Percentiles rank a stretch among this genome's conserved stretches.
Evolutionary conservation across 2,888 invertebrate species (phyloP).

Genomic region (Cheilosia urbana): DNA sequence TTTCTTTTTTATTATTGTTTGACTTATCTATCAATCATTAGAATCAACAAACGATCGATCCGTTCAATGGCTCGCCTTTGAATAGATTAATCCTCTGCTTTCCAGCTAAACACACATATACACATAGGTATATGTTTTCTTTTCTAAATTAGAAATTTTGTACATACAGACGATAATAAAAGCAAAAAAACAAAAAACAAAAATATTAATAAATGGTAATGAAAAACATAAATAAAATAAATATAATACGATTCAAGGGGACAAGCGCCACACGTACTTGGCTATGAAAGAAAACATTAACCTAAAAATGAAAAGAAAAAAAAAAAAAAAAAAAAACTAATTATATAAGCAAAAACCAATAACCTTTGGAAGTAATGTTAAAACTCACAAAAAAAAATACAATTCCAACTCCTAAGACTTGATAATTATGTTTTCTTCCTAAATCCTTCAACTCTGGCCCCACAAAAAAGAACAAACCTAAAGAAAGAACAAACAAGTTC

Average conservation of each 20-base stretch:
- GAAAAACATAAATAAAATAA: constrained; percentile 5
- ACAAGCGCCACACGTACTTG: constrained; percentile 52
- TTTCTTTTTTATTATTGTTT: constrained; percentile 25
- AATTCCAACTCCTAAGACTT: constrained; percentile 60
- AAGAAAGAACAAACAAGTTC: constrained; percentile 7
- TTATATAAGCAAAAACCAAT: constrained; percentile 27
- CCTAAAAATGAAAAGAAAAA: constrained; percentile 22
- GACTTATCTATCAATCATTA: constrained; percentile 33
- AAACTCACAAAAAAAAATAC: constrained; percentile 9
- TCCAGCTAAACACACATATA: constrained; percentile 18
- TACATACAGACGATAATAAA: constrained; percentile 51
- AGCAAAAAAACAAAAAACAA: constrained; percentile 38
- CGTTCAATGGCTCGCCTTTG: not conserved
- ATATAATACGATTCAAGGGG: constrained; percentile 28
- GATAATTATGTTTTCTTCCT: constrained; percentile 37
- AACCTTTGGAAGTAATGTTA: constrained; percentile 32
- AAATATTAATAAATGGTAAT: constrained; percentile 24
- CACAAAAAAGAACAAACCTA: constrained; percentile 9
- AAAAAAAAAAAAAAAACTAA: constrained; percentile 24
- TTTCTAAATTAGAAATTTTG: constrained; percentile 72
- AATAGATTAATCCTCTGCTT: constrained; percentile 31
- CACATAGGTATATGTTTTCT: constrained; percentile 54
- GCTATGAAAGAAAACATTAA: constrained; percentile 41
- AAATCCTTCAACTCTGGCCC: constrained; percentile 22
- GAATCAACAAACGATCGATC: constrained; percentile 5